Conservation (phyloP, 1,140 invertebrate species). For the Papilio glaucus region DNA sequence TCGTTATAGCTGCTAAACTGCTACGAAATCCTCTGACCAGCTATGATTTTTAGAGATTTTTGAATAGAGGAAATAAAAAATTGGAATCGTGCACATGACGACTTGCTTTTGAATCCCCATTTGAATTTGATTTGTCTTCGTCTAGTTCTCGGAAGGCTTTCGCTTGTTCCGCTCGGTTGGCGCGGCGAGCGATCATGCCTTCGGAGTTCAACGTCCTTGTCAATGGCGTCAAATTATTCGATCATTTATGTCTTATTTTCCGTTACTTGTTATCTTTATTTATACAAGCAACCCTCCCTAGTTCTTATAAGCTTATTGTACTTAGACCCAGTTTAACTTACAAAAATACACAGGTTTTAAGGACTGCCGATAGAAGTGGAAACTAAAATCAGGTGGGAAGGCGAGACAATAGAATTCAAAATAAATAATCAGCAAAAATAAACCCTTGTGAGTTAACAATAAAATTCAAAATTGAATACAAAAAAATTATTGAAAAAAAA, state of each 20-base stretch:
- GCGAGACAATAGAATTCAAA: too few species aligned
- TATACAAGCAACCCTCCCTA: too few species aligned
- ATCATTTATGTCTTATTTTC: background rate
- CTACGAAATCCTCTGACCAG: background rate
- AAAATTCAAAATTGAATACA: too few species aligned
- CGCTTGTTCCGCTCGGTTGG: slow-evolving; percentile 26
- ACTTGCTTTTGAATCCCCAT: background rate
- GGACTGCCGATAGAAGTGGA: too few species aligned
- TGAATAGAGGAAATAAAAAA: background rate
- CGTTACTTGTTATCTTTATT: background rate
- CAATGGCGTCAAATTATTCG: background rate
- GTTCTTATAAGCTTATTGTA: too few species aligned
- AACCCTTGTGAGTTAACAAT: too few species aligned
- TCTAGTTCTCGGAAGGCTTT: slow-evolving; percentile 23
- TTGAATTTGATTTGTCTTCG: slow-evolving; percentile 20
- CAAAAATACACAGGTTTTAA: too few species aligned
- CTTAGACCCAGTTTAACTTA: too few species aligned
- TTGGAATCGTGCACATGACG: slow-evolving; percentile 4
- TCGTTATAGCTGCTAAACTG: background rate
- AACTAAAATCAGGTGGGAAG: too few species aligned
- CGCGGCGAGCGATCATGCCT: background rate
- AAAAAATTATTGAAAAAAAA: too few species aligned
- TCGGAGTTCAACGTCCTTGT: slow-evolving; percentile 14
- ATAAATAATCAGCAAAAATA: too few species aligned
- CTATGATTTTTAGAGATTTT: background rate